Conservation (phyloP, 1,140 invertebrate genomes). For the Pseudomyrmex gracilis region DNA sequence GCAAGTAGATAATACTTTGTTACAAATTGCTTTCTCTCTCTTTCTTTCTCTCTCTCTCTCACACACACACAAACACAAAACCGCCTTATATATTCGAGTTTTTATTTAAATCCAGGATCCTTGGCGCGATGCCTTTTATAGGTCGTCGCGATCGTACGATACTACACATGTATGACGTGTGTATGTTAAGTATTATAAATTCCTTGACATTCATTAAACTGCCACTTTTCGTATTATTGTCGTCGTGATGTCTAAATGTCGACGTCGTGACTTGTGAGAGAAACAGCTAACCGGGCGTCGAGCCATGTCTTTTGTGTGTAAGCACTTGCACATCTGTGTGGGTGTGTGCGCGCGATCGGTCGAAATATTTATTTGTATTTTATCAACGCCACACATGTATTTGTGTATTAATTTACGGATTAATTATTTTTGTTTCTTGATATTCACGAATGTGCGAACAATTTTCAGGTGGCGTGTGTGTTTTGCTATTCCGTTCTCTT, state of each 20-base stretch:
- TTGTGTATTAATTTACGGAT: no score
- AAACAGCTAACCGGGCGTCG: not conserved
- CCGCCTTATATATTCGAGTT: not conserved
- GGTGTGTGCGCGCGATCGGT: no score
- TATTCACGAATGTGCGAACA: no score
- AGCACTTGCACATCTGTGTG: no score
- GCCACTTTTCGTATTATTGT: not conserved
- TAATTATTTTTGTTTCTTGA: no score
- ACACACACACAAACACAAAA: not conserved
- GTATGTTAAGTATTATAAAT: not conserved
- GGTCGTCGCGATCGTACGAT: not conserved
- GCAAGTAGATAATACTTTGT: not conserved
- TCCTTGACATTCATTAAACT: constrained; percentile 3
- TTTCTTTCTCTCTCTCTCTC: not conserved
- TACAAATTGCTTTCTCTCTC: not conserved
- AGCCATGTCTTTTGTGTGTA: no score
- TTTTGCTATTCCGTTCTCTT: not conserved
- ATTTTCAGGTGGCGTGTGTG: not conserved
- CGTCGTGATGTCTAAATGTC: not conserved
- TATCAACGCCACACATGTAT: no score
- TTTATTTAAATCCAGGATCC: constrained; percentile 7
- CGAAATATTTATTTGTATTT: no score
- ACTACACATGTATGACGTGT: not conserved
- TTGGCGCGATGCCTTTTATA: constrained; percentile 18
- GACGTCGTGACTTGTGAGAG: not conserved